Conservation (phyloP, 2,113 vertebrate genomes). For the Todiramphus saurophagus region DNA sequence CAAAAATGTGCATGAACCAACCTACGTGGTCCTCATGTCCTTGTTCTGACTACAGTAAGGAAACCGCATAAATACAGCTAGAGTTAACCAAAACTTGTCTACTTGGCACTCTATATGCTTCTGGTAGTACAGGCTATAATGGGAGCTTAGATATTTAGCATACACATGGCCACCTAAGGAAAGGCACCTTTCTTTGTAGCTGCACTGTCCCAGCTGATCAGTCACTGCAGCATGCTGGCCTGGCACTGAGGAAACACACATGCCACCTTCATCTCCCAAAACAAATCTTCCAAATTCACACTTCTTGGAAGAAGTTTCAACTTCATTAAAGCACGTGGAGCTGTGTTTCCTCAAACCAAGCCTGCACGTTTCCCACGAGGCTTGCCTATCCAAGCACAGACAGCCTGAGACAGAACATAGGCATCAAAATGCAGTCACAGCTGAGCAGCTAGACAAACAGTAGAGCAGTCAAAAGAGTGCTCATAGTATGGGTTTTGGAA, state of each 20-base stretch:
- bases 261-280: not conserved
- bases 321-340: not conserved
- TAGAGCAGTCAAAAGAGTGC: not conserved
- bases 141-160: not conserved
- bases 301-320: not conserved
- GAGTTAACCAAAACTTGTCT: not conserved
- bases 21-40: not conserved
- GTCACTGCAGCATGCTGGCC: not conserved
- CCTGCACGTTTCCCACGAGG: fast-evolving
- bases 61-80: not conserved
- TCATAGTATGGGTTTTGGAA: not conserved
- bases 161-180: fast-evolving
- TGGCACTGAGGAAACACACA: fast-evolving
- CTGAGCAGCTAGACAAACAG: not conserved
- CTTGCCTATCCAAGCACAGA: not conserved
- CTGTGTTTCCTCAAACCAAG: not conserved
- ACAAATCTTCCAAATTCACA: not conserved
- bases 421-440: not conserved
- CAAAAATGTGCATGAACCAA: not conserved
- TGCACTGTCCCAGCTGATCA: not conserved
- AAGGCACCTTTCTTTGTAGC: not conserved
- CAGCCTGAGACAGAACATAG: not conserved
- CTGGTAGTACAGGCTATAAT: not conserved
- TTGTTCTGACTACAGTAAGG: not conserved
- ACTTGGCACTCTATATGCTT: not conserved